Evolutionary conservation across 2,797 vertebrate species (phyloP), one percentile per base, ranked within the genome.

Genomic region (Gila robusta): DNA sequence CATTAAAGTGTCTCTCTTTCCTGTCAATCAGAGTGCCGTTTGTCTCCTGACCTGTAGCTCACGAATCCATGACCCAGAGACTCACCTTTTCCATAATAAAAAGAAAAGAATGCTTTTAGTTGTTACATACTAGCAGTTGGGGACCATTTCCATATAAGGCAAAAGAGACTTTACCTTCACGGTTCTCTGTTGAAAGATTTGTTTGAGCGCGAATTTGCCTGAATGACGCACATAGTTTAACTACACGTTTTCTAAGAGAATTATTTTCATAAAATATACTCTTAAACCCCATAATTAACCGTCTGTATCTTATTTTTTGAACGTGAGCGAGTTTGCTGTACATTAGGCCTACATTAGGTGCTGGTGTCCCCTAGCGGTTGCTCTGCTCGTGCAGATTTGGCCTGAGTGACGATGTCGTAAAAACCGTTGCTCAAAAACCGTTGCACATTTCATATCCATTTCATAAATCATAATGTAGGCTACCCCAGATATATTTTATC

Each of bases 21-120:
- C 91, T 96, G 96, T 97, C 96, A 96, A 93, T 96, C 95, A 94
- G 19, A 28, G 67, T 26, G 64, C 52, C 56, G 80, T 69, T 69
- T 79, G 74, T 74, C 84, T 62, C 64, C 69, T 82, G 83, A 52
- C 71, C 49, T 83, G 14, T 7, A 77, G 59, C 19, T 74, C 71
- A 66, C 71, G 28, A 44, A 64, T n/a, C 44, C 23, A 19, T 77
- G 62, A 37, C 56, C 32, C 69, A 67, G 74, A 81, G 44, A 81
- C 44, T 81, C 32, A 9, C 44, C 47, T 70, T 81, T 81, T 81
- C 66, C 12, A 54, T 37, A 52, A 70, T 67, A 54, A 54, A 81
- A 70, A 70, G 44, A 23, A 52, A 81, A 70, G 66, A 81, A 69
- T 81, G 66, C 47, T 52, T 66, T 81, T 52, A 81, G 44, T n/a